Percentiles rank a stretch among this genome's conserved stretches.
Evolutionary conservation across 2,113 vertebrate species (phyloP).

Genomic region (Tinamus guttatus): DNA sequence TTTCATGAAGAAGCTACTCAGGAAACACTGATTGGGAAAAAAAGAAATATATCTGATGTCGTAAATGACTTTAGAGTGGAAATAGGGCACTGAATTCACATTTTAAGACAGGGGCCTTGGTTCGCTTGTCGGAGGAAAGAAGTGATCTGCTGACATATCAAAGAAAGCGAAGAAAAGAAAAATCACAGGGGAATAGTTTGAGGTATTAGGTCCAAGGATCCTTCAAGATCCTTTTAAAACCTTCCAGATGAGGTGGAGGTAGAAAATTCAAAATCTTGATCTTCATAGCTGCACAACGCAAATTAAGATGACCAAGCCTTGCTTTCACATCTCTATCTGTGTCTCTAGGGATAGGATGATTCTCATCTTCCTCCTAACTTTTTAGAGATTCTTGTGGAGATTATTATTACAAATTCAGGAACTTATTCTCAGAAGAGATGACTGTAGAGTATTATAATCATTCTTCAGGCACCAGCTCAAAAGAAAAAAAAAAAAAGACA

Average conservation of each 20-base stretch:
- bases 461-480: neutral
- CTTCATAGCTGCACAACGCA: neutral
- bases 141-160: neutral
- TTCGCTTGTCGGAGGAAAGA: neutral
- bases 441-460: neutral
- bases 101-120: neutral
- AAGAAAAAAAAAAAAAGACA: neutral
- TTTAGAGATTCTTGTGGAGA: neutral
- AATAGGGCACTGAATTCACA: neutral
- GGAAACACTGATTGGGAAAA: neutral
- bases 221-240: neutral
- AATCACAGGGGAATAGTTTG: neutral
- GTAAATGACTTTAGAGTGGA: neutral
- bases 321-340: neutral
- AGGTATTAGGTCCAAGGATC: neutral
- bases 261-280: neutral
- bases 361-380: neutral
- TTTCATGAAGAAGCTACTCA: neutral
- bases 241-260: neutral
- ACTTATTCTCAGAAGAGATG: neutral
- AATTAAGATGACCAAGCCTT: neutral
- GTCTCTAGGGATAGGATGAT: no score
- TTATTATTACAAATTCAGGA: neutral
- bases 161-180: neutral
- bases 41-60: neutral